Base-by-base conservation (phyloP, 2,888 invertebrate species). In the Alsophila aescularia region DNA sequence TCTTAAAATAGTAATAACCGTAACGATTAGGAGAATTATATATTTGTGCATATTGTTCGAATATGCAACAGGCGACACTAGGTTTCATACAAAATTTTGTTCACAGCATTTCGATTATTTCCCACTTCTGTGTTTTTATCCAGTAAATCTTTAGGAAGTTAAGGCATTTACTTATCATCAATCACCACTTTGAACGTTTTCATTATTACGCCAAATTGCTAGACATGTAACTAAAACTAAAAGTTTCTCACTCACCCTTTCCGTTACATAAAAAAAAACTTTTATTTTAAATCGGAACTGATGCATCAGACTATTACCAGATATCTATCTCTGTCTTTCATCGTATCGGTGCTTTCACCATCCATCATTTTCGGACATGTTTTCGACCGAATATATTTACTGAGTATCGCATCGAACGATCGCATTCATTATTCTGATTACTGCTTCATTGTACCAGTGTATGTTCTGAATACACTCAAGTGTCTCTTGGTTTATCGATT, bases 291-390 rank as follows among this genome's bases (percentile, higher is more conserved):
- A 58, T 58, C 53, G 52, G 42, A 62, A 50, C 50, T 53, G 60
- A 56, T 63, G 54, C 47, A 55, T 52, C 58, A 72, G 72, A 75
- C 67, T 73, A 77, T 75, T 76, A 75, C 65, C 70, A 66, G 73
- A 74, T 71, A 79, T 79, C 67, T 77, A 74, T 83, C 78, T 78
- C 70, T 80, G 83, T 87, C 81, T 87, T 83, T 81, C 81, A 87
- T 85, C 83, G 80, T 78, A 83, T 81, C 80, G 69, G 71, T 67
- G 79, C 77, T 81, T 81, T 79, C 79, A 79, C 73, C 87, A 88
- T 90, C 88, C 83, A 90, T 90, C 89, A 90, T 86, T 69, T 81
- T 76, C 74, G 75, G 87, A 88, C 88, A 83, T 88, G 88, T 89
- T 89, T 87, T 82, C 81, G 80, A 84, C 40, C 16, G 31, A 78